Percentiles rank a stretch among this genome's conserved stretches.
Evolutionary conservation across 2,113 vertebrate species (phyloP).

Genomic region (Melanerpes aurifrons): DNA sequence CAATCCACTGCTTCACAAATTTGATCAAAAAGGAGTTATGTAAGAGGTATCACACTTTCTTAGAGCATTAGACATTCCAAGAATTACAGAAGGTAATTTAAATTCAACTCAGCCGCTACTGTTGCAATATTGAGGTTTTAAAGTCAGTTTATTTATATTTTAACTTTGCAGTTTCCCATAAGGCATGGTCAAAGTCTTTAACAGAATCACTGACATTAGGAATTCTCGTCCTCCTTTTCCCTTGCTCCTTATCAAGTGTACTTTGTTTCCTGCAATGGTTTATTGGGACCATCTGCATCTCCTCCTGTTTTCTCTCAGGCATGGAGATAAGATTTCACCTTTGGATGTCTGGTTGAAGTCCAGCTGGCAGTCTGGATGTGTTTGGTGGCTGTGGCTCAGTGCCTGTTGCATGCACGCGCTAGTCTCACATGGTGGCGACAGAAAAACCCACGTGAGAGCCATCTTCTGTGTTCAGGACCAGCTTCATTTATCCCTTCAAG

Average conservation of each 20-base stretch:
- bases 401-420: slow-evolving; percentile 49
- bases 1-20: slow-evolving; percentile 31
- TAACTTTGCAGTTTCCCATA: slow-evolving; percentile 72
- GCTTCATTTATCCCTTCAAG: neutral
- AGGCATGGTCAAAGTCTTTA: slow-evolving; percentile 74
- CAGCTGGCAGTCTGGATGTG: slow-evolving; percentile 66
- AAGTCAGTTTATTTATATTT: slow-evolving; percentile 75
- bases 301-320: slow-evolving; percentile 72
- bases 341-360: slow-evolving; percentile 72
- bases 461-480: neutral
- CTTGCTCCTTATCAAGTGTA: slow-evolving; percentile 69
- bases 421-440: slow-evolving; percentile 61
- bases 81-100: slow-evolving; percentile 73
- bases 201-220: slow-evolving; percentile 69
- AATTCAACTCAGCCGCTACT: slow-evolving; percentile 72
- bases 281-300: slow-evolving; percentile 69
- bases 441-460: slow-evolving; percentile 53
- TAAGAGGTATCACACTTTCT: slow-evolving; percentile 67
- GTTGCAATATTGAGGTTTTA: slow-evolving; percentile 73
- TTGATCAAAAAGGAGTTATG: slow-evolving; percentile 64
- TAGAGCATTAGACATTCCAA: slow-evolving; percentile 64
- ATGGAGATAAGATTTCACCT: slow-evolving; percentile 73
- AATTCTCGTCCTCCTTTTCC: slow-evolving; percentile 70
- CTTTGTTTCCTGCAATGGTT: slow-evolving; percentile 69
- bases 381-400: slow-evolving; percentile 57